Conservation (phyloP, 1,140 invertebrate genomes). For the Fragariocoptes setiger region DNA sequence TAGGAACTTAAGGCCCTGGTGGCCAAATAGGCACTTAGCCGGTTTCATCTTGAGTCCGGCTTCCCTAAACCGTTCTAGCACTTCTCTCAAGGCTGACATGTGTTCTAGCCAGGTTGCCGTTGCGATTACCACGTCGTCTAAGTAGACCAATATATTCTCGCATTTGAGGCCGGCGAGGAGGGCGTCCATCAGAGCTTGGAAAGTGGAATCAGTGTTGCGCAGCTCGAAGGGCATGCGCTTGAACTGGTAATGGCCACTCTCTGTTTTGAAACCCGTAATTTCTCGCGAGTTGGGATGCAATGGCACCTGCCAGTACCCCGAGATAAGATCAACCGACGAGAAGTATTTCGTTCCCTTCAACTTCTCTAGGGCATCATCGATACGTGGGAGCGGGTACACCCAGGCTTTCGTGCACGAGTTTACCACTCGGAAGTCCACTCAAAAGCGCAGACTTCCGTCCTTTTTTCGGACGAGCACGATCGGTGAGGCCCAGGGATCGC, state of each 20-base stretch:
- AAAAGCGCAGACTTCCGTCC: not conserved
- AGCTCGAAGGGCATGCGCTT: slow-evolving; percentile 10
- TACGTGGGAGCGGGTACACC: slow-evolving; percentile 7
- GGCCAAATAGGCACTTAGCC: slow-evolving; percentile 8
- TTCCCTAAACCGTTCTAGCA: slow-evolving; percentile 10
- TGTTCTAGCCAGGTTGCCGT: slow-evolving; percentile 10
- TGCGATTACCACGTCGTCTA: slow-evolving; percentile 12
- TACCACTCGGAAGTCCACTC: slow-evolving; percentile 2
- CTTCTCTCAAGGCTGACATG: slow-evolving; percentile 8
- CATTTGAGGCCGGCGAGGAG: slow-evolving; percentile 3
- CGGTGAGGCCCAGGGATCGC: too few species aligned
- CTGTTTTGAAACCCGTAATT: slow-evolving; percentile 7
- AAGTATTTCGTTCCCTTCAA: slow-evolving; percentile 5
- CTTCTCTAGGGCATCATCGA: slow-evolving; percentile 8
- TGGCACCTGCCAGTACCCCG: slow-evolving; percentile 8
- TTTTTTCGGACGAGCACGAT: not conserved
- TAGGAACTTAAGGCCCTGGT: slow-evolving; percentile 5
- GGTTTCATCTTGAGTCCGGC: slow-evolving; percentile 12
- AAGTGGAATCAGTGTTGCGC: slow-evolving; percentile 6
- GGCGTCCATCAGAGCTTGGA: slow-evolving; percentile 10
- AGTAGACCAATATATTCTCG: slow-evolving; percentile 6
- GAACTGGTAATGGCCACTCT: not conserved
- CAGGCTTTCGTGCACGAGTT: slow-evolving; percentile 3
- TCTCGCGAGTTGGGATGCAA: slow-evolving; percentile 2
- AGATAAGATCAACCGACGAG: slow-evolving; percentile 7